Evolutionary conservation across 1,140 invertebrate genomes (phyloP), one percentile per base, ranked within the genome.

Genomic region (Tribolium madens): DNA sequence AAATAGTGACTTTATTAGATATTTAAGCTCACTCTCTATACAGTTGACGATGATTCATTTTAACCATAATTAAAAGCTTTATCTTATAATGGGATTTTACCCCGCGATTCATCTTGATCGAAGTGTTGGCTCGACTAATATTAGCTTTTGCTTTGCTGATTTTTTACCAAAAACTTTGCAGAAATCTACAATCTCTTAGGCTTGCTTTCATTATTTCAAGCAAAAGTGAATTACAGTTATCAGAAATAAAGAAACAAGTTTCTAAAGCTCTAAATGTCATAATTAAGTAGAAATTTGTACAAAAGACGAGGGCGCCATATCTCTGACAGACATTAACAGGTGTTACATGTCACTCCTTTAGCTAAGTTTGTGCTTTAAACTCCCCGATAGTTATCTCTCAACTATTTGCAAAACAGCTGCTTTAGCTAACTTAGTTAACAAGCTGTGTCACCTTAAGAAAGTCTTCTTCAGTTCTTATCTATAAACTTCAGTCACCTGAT

Each of bases 331-430:
- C 57, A 64, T 57, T 53, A 57, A 74, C 74, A 75, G 74, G 74
- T 75, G 74, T 48, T 42, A 33, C 57, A 75, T 48, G 74, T 75
- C 74, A 75, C 60, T 68, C 10, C 57, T 31, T 13, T 4, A 36
- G 57, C 31, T 64, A 64, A 64, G 57, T 64, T 64, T 18, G 57
- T 26, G 57, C 26, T 36, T 64, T 9, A 33, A 50, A 31, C 74
- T 36, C 50, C 33, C 12, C 33, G 73, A 75, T 75, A 64, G 57
- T 68, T 47, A 75, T 75, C 52, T 60, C 14, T n/a, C 17, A 76
- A 64, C 33, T 60, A 47, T 76, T 76, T 57, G 76, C 76, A 76
- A 76, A 76, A 76, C 76, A 76, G 26, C 76, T 76, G 76, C 76
- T 57, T 48, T 36, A 57, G 36, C 76, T 76, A 76, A 76, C 70